These are phyloP conservation scores for Crotalus viridis DNA, from an alignment of 2,113 vertebrate species.

Conservation along the genomic window DNA sequence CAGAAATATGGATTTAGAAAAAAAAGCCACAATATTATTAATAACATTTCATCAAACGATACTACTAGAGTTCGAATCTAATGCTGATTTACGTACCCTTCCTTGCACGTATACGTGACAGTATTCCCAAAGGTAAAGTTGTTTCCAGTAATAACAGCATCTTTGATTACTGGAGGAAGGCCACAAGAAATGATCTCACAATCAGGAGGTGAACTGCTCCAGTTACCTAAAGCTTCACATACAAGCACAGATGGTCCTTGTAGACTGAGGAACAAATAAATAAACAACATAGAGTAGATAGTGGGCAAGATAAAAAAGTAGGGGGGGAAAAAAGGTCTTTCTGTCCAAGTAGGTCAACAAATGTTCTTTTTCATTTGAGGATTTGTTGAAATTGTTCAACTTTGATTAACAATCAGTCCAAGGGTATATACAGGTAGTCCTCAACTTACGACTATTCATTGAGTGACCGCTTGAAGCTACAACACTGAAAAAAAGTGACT, in stretches of 20 bases:
- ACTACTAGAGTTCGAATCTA: neutral
- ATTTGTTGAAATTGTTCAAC: neutral
- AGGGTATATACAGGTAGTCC: neutral
- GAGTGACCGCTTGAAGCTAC: neutral
- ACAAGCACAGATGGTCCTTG: slow-evolving; percentile 82
- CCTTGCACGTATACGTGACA: slow-evolving; percentile 88
- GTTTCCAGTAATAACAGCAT: slow-evolving; percentile 75
- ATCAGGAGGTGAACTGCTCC: slow-evolving; percentile 80
- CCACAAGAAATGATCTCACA: slow-evolving; percentile 82
- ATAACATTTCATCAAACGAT: neutral
- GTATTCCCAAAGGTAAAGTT: slow-evolving; percentile 85
- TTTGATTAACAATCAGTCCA: neutral
- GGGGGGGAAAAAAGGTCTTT: neutral
- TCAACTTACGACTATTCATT: neutral
- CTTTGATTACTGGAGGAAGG: slow-evolving; percentile 80
- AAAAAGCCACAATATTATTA: neutral
- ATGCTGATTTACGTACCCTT: slow-evolving; percentile 82
- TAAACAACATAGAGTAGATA: neutral
- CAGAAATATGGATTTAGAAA: neutral
- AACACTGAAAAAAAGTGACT: neutral
- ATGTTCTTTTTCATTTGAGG: neutral
- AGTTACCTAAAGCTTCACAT: slow-evolving; percentile 84
- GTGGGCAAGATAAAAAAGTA: neutral
- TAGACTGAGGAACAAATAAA: slow-evolving; percentile 72
- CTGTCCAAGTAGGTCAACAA: neutral